A percentile compares a stretch with the other conserved stretches of the same genome.
Conservation (phyloP, 2,113 vertebrate genomes). For the Hipposideros armiger region DNA sequence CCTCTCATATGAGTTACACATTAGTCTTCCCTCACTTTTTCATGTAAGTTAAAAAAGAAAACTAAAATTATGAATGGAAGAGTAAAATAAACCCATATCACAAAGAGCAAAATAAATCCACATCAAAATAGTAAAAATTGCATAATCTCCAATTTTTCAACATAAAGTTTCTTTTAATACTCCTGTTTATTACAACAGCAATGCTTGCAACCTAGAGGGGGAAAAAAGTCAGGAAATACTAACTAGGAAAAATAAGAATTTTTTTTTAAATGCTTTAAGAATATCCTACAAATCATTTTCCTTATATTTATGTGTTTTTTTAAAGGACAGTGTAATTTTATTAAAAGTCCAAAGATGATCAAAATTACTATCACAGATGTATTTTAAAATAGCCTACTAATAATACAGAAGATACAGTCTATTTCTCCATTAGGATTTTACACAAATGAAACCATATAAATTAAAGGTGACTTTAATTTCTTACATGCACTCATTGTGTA, state of each 20-base stretch:
- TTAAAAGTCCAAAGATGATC: not conserved
- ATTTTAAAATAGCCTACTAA: not conserved
- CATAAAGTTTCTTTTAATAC: not conserved
- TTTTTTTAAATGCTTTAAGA: not conserved
- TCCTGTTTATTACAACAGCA: conserved; percentile 3
- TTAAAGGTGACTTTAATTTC: not conserved
- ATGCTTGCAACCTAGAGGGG: not conserved
- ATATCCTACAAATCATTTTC: not conserved
- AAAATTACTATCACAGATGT: not conserved
- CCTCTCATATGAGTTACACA: not conserved
- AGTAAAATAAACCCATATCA: not conserved
- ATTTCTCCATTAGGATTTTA: not conserved
- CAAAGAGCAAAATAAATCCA: not conserved
- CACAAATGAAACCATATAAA: not conserved
- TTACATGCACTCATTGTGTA: not conserved
- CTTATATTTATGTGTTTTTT: not conserved
- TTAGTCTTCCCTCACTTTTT: not conserved
- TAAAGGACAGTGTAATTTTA: not conserved
- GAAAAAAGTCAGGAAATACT: not conserved
- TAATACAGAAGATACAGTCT: not conserved
- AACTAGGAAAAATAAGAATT: not conserved
- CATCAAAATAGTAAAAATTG: not conserved
- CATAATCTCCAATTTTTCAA: not conserved
- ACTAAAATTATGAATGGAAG: not conserved
- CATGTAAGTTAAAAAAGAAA: not conserved